phyloP scores from a whole-genome alignment of 2,888 invertebrate species.

The Amiota minor region DNA sequence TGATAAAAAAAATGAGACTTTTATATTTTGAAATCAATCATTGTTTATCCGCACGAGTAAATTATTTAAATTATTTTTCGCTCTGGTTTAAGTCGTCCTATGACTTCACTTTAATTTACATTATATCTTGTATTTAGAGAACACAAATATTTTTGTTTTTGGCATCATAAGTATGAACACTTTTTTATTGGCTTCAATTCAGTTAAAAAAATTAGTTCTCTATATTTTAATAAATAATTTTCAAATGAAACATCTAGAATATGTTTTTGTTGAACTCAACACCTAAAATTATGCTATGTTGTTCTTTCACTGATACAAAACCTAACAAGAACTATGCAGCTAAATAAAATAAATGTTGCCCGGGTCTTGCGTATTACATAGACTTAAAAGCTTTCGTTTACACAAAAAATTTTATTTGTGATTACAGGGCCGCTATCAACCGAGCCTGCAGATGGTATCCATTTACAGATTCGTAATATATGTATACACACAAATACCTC shows the following conservation, averaged over 20 bases:
- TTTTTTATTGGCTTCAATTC: constrained; percentile 43
- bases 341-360: constrained; percentile 66
- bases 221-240: constrained; percentile 34
- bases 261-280: constrained; percentile 37
- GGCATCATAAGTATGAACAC: neutral
- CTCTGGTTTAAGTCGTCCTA: neutral
- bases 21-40: neutral
- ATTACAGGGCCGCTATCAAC: constrained; percentile 2
- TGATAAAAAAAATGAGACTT: neutral
- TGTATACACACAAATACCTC: no score
- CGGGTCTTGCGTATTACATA: constrained; percentile 62
- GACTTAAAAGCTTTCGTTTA: constrained; percentile 64
- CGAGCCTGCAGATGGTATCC: neutral
- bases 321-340: constrained; percentile 58
- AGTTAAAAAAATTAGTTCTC: constrained; percentile 34
- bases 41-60: neutral
- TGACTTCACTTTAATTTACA: neutral
- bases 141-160: neutral
- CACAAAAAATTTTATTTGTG: constrained; percentile 46
- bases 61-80: constrained; percentile 7
- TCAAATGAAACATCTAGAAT: constrained; percentile 35
- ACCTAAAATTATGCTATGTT: constrained; percentile 50
- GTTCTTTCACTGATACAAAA: constrained; percentile 53
- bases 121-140: neutral
- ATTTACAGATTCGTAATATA: neutral